Base-by-base conservation (phyloP, 1,140 invertebrate genomes). In the Drosophila azteca region DNA sequence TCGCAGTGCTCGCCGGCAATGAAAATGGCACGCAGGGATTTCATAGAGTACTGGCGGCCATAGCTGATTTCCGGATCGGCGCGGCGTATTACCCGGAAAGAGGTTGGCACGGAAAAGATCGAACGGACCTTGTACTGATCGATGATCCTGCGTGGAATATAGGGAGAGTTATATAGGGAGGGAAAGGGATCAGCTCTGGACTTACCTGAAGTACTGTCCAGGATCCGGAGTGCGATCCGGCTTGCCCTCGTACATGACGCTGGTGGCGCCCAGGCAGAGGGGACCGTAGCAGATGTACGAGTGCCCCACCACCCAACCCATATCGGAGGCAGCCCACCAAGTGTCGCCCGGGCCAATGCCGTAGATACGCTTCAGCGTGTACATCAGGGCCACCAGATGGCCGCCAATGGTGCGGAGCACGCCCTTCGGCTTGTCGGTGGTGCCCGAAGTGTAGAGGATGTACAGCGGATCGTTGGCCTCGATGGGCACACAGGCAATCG, bases 1-100 rank as follows among this genome's bases (percentile, higher is more conserved):
- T 99, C 98, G 90, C 97, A 98, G 84, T 98, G 97, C 91, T 99
- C 98, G 0, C 98, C 98, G 64, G 97, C 97, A 5, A 98, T 95
- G 91, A 97, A 98, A 55, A 98, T 93, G 7, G 94, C 94, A 63
- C 95, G 95, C 71, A 98, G 93, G 79, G 95, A 95, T 62, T 95
- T 95, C 44, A 93, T 93, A 43, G 94, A 95, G 85, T 96, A 97
- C 82, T 95, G 94, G 13, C 93, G 92, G 0, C 96, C 94, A 57
- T 94, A 93, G 57, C 93, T 93, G 2, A 94, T 93, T 43, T 95
- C 93, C 0, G 95, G 95, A 92, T 97, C 96, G 39, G 94, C 95
- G 58, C 95, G 93, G 85, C 95, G 94, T 67, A 99, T 95, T 1
- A 91, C 96, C 66, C 97, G 93, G 43, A 98, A 94, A 0, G 96